A percentile compares a stretch with the other conserved stretches of the same genome.
phyloP scores from a whole-genome alignment of 2,888 invertebrate species.

The Epistrophe eligans region DNA sequence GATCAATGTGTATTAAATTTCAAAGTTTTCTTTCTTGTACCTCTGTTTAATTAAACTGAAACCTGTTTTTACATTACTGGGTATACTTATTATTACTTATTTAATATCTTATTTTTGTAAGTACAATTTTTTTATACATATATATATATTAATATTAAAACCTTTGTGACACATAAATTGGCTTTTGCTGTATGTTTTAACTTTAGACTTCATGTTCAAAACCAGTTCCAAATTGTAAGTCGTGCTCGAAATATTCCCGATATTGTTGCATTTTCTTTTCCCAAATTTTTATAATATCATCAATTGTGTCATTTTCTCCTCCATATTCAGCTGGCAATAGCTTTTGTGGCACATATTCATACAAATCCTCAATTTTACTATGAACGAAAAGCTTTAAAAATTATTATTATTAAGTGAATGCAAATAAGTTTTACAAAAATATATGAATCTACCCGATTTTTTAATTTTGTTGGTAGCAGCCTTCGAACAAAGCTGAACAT shows the following conservation, averaged over 20 bases:
- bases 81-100: background rate
- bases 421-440: too few species aligned
- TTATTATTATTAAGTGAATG: background rate
- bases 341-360: slow-evolving; percentile 85
- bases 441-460: slow-evolving; percentile 84
- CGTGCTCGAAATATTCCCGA: slow-evolving; percentile 76
- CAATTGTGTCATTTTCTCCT: slow-evolving; percentile 85
- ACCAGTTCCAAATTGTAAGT: slow-evolving; percentile 67
- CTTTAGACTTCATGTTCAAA: slow-evolving; percentile 40
- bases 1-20: too few species aligned
- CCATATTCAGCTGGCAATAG: slow-evolving; percentile 87
- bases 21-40: too few species aligned
- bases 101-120: background rate
- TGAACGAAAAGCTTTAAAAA: slow-evolving; percentile 48
- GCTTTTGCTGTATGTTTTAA: too few species aligned
- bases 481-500: slow-evolving; percentile 85
- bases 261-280: slow-evolving; percentile 76
- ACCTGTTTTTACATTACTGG: too few species aligned
- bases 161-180: too few species aligned
- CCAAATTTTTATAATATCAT: slow-evolving; percentile 77
- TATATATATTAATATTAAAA: too few species aligned
- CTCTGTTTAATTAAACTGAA: too few species aligned
- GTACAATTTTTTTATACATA: too few species aligned
- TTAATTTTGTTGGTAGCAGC: slow-evolving; percentile 86
- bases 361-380: slow-evolving; percentile 82